Conservation (phyloP, 1,140 invertebrate species). For the Bombyx mandarina region DNA sequence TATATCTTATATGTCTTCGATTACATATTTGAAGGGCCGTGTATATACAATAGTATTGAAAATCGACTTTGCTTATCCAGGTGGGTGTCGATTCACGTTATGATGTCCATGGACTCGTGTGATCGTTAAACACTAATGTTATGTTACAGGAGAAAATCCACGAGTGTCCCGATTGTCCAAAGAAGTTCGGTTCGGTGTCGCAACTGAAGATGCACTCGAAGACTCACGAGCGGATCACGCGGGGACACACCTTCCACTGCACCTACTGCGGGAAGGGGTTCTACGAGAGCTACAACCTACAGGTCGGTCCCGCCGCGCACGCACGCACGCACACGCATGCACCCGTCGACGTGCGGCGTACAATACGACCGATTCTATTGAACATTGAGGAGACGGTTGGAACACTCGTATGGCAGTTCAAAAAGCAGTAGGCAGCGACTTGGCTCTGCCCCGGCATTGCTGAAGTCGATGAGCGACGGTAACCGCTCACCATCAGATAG, state of each 20-base stretch:
- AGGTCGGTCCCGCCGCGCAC: conserved; percentile 18
- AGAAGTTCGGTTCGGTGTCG: conserved; percentile 74
- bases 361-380: too few relatives aligned
- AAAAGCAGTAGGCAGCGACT: too few relatives aligned
- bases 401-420: too few relatives aligned
- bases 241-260: conserved; percentile 46
- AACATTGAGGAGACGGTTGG: too few relatives aligned
- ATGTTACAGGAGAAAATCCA: conserved; percentile 68
- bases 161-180: conserved; percentile 72
- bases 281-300: conserved; percentile 50
- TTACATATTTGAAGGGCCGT: not conserved
- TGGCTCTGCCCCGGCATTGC: too few relatives aligned
- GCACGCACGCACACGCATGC: too few relatives aligned
- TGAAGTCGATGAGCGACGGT: too few relatives aligned
- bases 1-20: not conserved
- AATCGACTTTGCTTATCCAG: too few relatives aligned
- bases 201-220: conserved; percentile 74
- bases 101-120: too few relatives aligned
- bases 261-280: conserved; percentile 59
- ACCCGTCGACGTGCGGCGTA: too few relatives aligned
- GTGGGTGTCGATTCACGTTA: too few relatives aligned
- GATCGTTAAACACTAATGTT: not conserved
- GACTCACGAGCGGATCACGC: conserved; percentile 59
- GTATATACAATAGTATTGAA: not conserved
- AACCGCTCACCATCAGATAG: too few relatives aligned